Base-by-base conservation (phyloP, 2,888 invertebrate species). In the Alcis repandata region DNA sequence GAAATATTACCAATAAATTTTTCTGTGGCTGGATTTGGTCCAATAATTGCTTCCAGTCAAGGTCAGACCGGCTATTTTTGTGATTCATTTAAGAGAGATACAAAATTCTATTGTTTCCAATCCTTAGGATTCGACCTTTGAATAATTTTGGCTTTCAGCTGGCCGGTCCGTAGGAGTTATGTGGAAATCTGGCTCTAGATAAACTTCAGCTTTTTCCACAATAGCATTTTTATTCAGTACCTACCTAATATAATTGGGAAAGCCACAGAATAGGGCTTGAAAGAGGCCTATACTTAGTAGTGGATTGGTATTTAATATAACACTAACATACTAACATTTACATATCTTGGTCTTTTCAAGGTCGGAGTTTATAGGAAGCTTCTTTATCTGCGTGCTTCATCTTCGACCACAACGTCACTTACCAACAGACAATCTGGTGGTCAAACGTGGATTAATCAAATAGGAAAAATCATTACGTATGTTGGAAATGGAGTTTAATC, bases 101-200 rank as follows among this genome's bases (percentile, higher is more conserved):
- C 60, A 64, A 61, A 68, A 70, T 63, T 67, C 56, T 65, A 68
- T 67, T 70, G 68, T 70, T 70, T 67, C 67, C 68, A 67, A 63
- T 71, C 60, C 45, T 62, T 46, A 63, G 64, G 64, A 45, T 59
- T 67, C 56, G 59, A 57, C 63, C 62, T 67, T 67, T 70, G 70
- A 70, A 72, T 70, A 72, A 67, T 63, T 72, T 68, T 67, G 64
- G 57, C 59, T 65, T 70, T 63, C 54, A 64, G 56, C 61, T 60
- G 63, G 64, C 60, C 59, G 66, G 19, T 19, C 32, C 13, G 49
- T 57, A 61, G 48, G 41, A 65, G 57, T 69, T 63, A 68, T 64
- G 64, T 61, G 63, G 63, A 53, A 70, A 60, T 65, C 54, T 59
- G 58, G 53, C 52, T 32, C 10, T 59, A 63, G 60, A 58, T 61